Percentiles rank a stretch among this genome's conserved stretches.
phyloP scores from a whole-genome alignment of 2,797 vertebrate species.

The Myripristis jacobus region DNA sequence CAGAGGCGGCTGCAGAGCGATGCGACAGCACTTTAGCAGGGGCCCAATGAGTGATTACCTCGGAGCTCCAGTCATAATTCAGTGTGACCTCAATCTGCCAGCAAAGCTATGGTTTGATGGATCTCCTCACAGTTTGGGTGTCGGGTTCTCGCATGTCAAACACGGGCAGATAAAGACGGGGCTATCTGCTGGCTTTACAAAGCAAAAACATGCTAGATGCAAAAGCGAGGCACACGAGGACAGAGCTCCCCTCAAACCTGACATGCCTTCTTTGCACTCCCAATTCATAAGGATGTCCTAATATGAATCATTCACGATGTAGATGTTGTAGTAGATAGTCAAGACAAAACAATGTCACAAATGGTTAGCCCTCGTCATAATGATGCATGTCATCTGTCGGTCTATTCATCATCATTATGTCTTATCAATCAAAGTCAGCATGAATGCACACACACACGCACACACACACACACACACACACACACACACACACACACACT shows the following conservation, averaged over 20 bases:
- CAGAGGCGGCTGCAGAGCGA: slow-evolving; percentile 59
- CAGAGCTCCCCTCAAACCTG: slow-evolving; percentile 1
- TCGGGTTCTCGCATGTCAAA: slow-evolving; percentile 78
- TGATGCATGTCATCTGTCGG: slow-evolving; percentile 48
- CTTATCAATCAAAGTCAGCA: slow-evolving; percentile 73
- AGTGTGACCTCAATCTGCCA: slow-evolving; percentile 88
- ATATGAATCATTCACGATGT: slow-evolving; percentile 12
- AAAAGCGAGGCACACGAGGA: slow-evolving; percentile 39
- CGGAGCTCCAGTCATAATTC: slow-evolving; percentile 85
- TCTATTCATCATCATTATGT: slow-evolving; percentile 59
- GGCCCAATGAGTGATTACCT: slow-evolving; percentile 86
- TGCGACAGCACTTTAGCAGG: slow-evolving; percentile 74
- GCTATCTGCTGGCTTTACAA: slow-evolving; percentile 75
- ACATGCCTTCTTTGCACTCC: slow-evolving; percentile 4
- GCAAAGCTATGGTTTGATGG: slow-evolving; percentile 78
- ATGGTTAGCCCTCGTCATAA: slow-evolving; percentile 62
- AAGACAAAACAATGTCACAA: slow-evolving; percentile 68
- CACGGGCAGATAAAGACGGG: slow-evolving; percentile 74
- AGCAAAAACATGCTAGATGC: slow-evolving; percentile 53
- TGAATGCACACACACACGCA: slow-evolving; percentile 7
- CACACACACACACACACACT: slow-evolving; percentile 34
- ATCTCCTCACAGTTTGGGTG: slow-evolving; percentile 81
- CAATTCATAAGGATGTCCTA: slow-evolving; percentile 32
- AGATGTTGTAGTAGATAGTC: slow-evolving; percentile 35
- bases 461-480: slow-evolving; percentile 8